These are phyloP conservation scores for Mercenaria mercenaria DNA, from an alignment of 1,140 invertebrate genomes.

Conservation along the genomic window DNA sequence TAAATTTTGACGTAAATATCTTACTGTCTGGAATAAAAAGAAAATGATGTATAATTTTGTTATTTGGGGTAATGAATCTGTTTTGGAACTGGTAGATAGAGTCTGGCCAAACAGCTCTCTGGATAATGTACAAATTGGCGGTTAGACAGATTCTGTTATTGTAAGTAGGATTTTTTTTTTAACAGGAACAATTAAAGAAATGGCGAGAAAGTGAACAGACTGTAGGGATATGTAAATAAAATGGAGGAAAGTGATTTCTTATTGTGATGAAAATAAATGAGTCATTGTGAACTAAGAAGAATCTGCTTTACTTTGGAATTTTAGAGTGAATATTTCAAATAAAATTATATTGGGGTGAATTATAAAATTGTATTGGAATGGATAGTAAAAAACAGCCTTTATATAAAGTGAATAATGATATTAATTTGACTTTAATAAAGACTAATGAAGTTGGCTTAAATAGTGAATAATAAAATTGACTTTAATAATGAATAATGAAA, in stretches of 20 bases:
- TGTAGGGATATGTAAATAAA: not conserved
- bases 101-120: not conserved
- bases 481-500: no score
- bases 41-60: not conserved
- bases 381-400: no score
- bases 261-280: not conserved
- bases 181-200: not conserved
- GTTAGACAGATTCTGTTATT: not conserved
- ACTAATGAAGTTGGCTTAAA: no score
- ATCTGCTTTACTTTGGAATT: no score
- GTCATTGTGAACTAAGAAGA: not conserved
- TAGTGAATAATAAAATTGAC: no score
- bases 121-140: slow-evolving; percentile 31
- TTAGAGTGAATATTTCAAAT: no score
- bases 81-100: not conserved
- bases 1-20: not conserved
- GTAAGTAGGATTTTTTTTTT: not conserved
- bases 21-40: not conserved
- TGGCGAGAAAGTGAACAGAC: not conserved
- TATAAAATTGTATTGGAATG: no score
- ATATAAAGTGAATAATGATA: no score
- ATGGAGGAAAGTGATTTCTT: not conserved
- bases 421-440: no score
- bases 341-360: no score
- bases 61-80: not conserved